phyloP scores from a whole-genome alignment of 2,113 vertebrate species.

The Carassius carassius region DNA sequence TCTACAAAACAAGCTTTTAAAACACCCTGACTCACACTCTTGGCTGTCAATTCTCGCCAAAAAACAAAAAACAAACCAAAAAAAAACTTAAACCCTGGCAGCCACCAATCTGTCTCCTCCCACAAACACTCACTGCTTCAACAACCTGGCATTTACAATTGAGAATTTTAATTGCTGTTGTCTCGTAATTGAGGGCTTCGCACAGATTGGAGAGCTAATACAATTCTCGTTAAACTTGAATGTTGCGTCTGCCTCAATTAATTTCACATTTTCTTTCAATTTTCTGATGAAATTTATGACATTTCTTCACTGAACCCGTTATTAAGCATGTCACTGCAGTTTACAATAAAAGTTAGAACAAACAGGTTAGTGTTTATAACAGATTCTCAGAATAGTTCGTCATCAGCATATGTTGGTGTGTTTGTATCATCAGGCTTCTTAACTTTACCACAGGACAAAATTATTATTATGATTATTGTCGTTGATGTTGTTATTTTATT shows the following conservation, averaged over 20 bases:
- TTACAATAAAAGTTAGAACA: slow-evolving; percentile 21
- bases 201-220: slow-evolving; percentile 52
- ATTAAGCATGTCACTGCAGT: slow-evolving; percentile 35
- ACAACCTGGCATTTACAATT: slow-evolving; percentile 52
- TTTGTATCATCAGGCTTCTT: too few species aligned
- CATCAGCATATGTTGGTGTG: too few species aligned
- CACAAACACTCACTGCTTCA: slow-evolving; percentile 38
- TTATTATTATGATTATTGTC: too few species aligned
- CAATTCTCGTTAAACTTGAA: slow-evolving; percentile 55
- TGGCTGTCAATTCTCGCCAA: slow-evolving; percentile 5
- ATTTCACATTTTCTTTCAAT: slow-evolving; percentile 51
- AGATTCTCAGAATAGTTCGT: background rate
- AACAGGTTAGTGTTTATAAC: slow-evolving; percentile 1
- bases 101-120: slow-evolving; percentile 34
- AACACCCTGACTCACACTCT: slow-evolving; percentile 13
- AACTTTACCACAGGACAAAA: too few species aligned
- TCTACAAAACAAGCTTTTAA: background rate
- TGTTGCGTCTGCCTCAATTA: slow-evolving; percentile 58
- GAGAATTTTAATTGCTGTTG: slow-evolving; percentile 51
- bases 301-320: slow-evolving; percentile 48
- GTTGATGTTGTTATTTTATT: too few species aligned
- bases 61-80: background rate
- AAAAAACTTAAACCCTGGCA: slow-evolving; percentile 1
- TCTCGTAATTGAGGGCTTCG: slow-evolving; percentile 48
- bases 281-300: slow-evolving; percentile 43